Evolutionary conservation across 2,888 invertebrate species (phyloP).

Genomic region (Trachelus tabidus): DNA sequence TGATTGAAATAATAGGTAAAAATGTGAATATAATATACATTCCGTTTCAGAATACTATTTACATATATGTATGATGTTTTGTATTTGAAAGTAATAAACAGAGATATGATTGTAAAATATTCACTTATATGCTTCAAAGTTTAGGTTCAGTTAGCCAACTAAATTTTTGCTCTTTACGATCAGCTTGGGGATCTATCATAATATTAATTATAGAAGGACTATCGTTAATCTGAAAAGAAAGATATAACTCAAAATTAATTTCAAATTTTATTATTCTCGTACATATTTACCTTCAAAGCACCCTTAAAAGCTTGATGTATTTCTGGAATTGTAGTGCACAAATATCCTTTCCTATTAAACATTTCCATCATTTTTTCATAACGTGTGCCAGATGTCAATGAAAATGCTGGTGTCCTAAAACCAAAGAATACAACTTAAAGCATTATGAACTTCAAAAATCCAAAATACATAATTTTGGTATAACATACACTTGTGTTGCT

Average conservation of each 20-base stretch:
- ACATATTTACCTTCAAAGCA: slow-evolving; percentile 69
- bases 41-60: not conserved
- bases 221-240: slow-evolving; percentile 69
- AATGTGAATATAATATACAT: too few relatives aligned
- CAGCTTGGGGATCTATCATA: slow-evolving; percentile 87
- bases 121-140: slow-evolving; percentile 67
- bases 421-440: slow-evolving; percentile 16
- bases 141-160: slow-evolving; percentile 95
- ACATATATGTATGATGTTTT: too few relatives aligned
- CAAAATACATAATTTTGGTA: not conserved
- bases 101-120: not conserved
- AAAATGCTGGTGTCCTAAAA: slow-evolving; percentile 85
- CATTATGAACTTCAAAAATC: not conserved
- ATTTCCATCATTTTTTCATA: slow-evolving; percentile 93
- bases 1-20: slow-evolving; percentile 4
- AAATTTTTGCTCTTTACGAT: slow-evolving; percentile 90
- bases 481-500: slow-evolving; percentile 78
- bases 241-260: not conserved
- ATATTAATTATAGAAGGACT: slow-evolving; percentile 91
- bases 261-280: not conserved
- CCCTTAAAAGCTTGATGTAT: slow-evolving; percentile 77
- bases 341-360: slow-evolving; percentile 84
- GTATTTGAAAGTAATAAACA: not conserved
- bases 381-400: slow-evolving; percentile 80
- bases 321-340: slow-evolving; percentile 82